phyloP scores from a whole-genome alignment of 1,140 invertebrate genomes.

The Micrasema minimum region DNA sequence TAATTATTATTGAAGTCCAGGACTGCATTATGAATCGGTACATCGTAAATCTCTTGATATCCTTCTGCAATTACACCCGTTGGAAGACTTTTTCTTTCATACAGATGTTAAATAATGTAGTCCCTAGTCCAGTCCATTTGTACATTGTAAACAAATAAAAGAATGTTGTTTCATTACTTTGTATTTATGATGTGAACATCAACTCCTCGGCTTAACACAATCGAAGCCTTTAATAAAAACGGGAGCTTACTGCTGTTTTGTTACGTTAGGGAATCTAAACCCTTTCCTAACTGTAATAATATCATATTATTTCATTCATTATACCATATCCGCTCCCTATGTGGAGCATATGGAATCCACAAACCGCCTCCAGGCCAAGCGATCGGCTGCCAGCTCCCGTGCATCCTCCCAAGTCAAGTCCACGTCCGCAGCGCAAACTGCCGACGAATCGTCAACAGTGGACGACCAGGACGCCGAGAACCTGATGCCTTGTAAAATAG shows the following conservation, averaged over 20 bases:
- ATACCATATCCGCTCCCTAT: too few species aligned
- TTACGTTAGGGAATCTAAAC: slow-evolving; percentile 27
- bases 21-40: neutral
- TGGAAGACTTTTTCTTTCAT: too few species aligned
- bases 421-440: too few species aligned
- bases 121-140: neutral
- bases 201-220: slow-evolving; percentile 18
- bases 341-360: too few species aligned
- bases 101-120: too few species aligned
- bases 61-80: neutral
- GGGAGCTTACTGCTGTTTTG: neutral
- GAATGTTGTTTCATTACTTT: slow-evolving; percentile 43
- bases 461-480: too few species aligned
- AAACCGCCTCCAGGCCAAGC: too few species aligned
- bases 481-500: too few species aligned
- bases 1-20: too few species aligned
- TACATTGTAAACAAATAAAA: neutral
- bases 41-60: neutral
- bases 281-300: neutral
- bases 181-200: slow-evolving; percentile 29
- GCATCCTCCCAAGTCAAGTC: too few species aligned
- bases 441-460: too few species aligned
- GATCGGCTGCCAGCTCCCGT: too few species aligned
- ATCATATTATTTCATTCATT: neutral
- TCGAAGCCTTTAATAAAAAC: slow-evolving; percentile 38